Evolutionary conservation across 2,888 invertebrate genomes (phyloP).

Genomic region (Cacoxenus indagator): DNA sequence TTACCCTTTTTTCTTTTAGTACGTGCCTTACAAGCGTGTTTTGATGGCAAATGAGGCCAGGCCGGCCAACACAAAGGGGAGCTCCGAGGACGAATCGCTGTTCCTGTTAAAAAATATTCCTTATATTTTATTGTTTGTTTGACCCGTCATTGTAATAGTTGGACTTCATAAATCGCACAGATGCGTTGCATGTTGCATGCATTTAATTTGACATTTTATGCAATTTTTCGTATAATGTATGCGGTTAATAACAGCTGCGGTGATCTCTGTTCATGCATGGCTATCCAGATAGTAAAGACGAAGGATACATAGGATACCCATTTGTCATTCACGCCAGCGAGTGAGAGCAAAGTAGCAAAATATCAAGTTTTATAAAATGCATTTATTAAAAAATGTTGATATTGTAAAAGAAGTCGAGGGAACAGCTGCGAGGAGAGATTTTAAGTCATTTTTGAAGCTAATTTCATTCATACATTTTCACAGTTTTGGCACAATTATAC

Average conservation of each 20-base stretch:
- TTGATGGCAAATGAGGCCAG: too few species aligned
- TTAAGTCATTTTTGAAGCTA: too few species aligned
- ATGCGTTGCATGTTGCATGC: neutral
- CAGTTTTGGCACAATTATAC: too few species aligned
- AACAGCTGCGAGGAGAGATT: too few species aligned
- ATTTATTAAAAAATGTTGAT: neutral
- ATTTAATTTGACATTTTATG: slow-evolving; percentile 1
- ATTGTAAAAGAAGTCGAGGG: neutral
- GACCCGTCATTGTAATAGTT: too few species aligned
- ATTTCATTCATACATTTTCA: too few species aligned
- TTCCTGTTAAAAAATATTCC: too few species aligned
- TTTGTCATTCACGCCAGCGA: neutral
- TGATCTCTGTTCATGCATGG: neutral
- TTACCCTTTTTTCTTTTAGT: slow-evolving; percentile 29
- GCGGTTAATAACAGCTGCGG: slow-evolving; percentile 4
- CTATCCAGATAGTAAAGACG: neutral
- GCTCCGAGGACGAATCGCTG: too few species aligned
- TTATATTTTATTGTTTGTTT: neutral
- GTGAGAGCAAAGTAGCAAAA: neutral
- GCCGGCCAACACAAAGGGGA: too few species aligned
- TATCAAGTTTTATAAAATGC: neutral
- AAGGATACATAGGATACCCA: too few species aligned
- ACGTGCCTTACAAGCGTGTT: slow-evolving; percentile 37
- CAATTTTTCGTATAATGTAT: neutral
- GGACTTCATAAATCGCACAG: neutral